Evolutionary conservation across 2,888 invertebrate genomes (phyloP).

Genomic region (Tortricodes alternella): DNA sequence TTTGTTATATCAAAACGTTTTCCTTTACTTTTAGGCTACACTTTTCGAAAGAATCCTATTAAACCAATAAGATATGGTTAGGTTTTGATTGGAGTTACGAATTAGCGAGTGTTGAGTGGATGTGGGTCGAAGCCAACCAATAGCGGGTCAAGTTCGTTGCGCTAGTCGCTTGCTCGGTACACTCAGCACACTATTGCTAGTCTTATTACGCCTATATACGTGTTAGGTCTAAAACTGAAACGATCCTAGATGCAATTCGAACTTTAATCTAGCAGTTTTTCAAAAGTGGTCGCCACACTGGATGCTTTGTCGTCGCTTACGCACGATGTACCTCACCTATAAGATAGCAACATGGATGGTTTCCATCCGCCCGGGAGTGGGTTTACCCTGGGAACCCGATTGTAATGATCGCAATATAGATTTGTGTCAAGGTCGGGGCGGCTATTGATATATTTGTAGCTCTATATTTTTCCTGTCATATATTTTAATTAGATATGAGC

Average conservation of each 20-base stretch:
- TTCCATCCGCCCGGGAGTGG: conserved; percentile 4
- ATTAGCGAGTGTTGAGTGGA: conserved; percentile 38
- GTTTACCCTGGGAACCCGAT: not conserved
- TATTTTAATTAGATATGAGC: too few species aligned
- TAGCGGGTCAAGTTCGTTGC: conserved; percentile 59
- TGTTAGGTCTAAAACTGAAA: not conserved
- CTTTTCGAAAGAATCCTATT: not conserved
- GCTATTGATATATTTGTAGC: not conserved
- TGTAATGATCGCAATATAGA: conserved; percentile 15
- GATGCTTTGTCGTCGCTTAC: not conserved
- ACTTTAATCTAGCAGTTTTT: too few species aligned
- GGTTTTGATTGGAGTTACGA: conserved; percentile 45
- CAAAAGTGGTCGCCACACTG: too few species aligned
- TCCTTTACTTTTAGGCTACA: not conserved
- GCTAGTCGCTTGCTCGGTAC: conserved; percentile 13
- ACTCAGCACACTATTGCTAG: conserved; percentile 1
- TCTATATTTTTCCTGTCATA: not conserved
- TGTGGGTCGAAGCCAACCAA: conserved; percentile 44
- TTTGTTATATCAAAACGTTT: not conserved
- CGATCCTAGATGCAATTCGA: not conserved
- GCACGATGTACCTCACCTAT: too few species aligned
- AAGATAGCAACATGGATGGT: too few species aligned
- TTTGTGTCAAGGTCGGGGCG: conserved; percentile 22
- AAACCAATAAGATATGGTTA: not conserved
- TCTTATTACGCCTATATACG: conserved; percentile 7